Conservation (phyloP, 2,888 invertebrate species). For the Actias luna region DNA sequence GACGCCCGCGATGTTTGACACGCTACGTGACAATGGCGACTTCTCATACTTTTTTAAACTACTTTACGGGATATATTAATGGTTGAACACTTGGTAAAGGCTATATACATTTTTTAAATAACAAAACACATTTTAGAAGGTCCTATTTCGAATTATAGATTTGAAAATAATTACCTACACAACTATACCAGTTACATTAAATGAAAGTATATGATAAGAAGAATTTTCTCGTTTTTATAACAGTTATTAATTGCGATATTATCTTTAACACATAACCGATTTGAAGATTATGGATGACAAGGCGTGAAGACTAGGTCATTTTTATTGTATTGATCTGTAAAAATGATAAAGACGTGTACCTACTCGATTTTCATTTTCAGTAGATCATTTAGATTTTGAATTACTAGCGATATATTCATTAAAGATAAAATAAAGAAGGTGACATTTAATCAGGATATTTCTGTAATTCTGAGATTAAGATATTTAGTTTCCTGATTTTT, state of each 20-base stretch:
- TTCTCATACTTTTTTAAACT: conserved; percentile 27
- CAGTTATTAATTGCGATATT: neutral
- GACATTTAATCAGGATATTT: neutral
- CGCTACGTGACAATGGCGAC: conserved; percentile 44
- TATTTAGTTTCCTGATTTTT: neutral
- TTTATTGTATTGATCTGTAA: neutral
- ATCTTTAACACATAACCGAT: neutral
- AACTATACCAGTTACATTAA: neutral
- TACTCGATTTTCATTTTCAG: neutral
- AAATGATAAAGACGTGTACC: neutral
- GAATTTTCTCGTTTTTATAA: neutral
- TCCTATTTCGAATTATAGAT: neutral
- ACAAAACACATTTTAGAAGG: neutral
- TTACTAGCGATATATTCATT: neutral
- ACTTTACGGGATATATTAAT: conserved; percentile 1
- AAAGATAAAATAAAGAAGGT: conserved; percentile 5
- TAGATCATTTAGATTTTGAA: neutral
- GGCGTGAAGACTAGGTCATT: neutral
- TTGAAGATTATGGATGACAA: neutral
- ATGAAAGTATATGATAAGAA: neutral
- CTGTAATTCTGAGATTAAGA: conserved; percentile 1
- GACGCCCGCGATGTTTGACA: conserved; percentile 47
- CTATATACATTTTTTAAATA: neutral
- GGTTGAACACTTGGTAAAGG: neutral
- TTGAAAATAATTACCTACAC: neutral